These are phyloP conservation scores for Merodon equestris DNA, from an alignment of 2,888 invertebrate genomes.

Conservation along the genomic window DNA sequence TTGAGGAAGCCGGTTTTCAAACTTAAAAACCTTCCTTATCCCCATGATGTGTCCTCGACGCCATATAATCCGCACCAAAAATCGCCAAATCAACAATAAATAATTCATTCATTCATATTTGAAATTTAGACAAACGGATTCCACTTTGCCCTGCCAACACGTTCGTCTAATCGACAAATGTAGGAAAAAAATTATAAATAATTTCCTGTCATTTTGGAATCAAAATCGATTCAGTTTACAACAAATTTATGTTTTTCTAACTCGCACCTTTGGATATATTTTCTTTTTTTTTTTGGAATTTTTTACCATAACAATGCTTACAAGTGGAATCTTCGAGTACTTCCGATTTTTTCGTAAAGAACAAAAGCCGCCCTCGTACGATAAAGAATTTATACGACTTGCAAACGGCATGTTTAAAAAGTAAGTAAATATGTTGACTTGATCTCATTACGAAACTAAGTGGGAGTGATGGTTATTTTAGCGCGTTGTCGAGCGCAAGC, in stretches of 20 bases:
- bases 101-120: too few relatives aligned
- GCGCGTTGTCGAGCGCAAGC: constrained; percentile 73
- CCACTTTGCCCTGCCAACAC: too few relatives aligned
- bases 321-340: constrained; percentile 15
- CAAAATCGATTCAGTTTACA: constrained; percentile 34
- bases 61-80: too few relatives aligned
- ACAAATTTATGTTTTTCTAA: constrained; percentile 24
- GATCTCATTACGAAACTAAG: neutral
- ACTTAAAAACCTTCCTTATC: too few relatives aligned
- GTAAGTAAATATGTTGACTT: constrained; percentile 10
- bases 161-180: too few relatives aligned
- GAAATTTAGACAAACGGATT: too few relatives aligned
- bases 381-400: constrained; percentile 10
- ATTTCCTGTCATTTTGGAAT: constrained; percentile 32
- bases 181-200: too few relatives aligned
- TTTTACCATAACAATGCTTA: constrained; percentile 6
- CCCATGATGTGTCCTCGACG: too few relatives aligned
- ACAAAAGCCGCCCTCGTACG: constrained; percentile 4
- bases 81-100: too few relatives aligned
- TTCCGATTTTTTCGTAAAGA: constrained; percentile 20
- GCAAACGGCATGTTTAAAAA: constrained; percentile 33
- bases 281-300: constrained; percentile 8
- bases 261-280: neutral
- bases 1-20: too few relatives aligned
- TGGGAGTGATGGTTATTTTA: neutral